Percentiles rank a stretch among this genome's conserved stretches.
These are phyloP conservation scores for Scyliorhinus canicula DNA, from an alignment of 2,797 vertebrate genomes.

Conservation along the genomic window DNA sequence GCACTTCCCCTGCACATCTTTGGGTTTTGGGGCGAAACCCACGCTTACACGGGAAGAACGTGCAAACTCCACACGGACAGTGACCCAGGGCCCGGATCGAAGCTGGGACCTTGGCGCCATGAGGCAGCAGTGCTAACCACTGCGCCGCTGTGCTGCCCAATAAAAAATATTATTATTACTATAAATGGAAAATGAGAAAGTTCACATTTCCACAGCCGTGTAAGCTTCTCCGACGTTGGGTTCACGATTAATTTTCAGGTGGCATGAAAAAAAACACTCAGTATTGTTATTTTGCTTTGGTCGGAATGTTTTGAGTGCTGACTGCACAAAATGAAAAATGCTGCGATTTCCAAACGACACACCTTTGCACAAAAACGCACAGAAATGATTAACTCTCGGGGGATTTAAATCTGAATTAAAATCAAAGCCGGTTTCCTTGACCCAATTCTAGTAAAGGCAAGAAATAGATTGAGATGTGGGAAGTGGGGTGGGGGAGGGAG, in stretches of 20 bases:
- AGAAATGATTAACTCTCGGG: background rate
- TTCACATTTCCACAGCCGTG: background rate
- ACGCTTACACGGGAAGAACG: too few relatives aligned
- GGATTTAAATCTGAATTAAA: background rate
- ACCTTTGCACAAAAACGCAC: background rate
- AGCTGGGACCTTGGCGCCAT: too few relatives aligned
- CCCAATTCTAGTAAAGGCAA: background rate
- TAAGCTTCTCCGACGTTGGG: background rate
- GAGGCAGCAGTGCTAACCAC: too few relatives aligned
- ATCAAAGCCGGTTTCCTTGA: background rate
- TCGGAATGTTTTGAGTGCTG: background rate
- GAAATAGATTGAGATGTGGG: background rate
- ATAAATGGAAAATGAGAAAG: background rate
- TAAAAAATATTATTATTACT: too few relatives aligned
- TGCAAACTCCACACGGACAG: too few relatives aligned
- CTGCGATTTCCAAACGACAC: background rate
- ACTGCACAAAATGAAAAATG: background rate
- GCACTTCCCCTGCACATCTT: too few relatives aligned
- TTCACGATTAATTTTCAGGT: background rate
- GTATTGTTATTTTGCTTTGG: background rate
- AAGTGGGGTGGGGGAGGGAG: fast-evolving
- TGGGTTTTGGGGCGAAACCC: too few relatives aligned
- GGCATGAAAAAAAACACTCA: background rate
- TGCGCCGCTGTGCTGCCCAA: too few relatives aligned
- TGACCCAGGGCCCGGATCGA: too few relatives aligned